Percentiles rank a stretch among this genome's conserved stretches.
Evolutionary conservation across 2,113 vertebrate species (phyloP).

Genomic region (Bothrops jararaca): DNA sequence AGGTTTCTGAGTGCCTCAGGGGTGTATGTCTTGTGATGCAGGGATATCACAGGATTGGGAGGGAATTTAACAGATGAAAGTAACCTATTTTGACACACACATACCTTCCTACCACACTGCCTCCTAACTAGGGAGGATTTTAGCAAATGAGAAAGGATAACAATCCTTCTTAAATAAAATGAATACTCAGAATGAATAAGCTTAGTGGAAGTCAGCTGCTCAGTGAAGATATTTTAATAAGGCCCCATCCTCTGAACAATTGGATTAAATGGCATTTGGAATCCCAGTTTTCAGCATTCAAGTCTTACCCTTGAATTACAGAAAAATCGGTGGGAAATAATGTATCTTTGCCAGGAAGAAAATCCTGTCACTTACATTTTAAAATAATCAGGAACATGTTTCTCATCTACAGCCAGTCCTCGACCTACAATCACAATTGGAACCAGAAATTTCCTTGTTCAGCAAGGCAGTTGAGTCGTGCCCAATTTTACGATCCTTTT

Average conservation of each 20-base stretch:
- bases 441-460: not conserved
- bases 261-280: not conserved
- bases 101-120: not conserved
- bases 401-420: not conserved
- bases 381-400: not conserved
- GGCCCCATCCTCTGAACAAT: not conserved
- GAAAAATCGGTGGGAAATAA: not conserved
- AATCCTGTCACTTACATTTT: not conserved
- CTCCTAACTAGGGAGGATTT: not conserved
- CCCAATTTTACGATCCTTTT: not conserved
- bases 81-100: not conserved
- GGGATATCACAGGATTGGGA: not conserved
- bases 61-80: not conserved
- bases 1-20: not conserved
- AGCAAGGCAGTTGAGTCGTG: not conserved
- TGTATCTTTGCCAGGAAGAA: not conserved
- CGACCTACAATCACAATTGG: not conserved
- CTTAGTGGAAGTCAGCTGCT: not conserved
- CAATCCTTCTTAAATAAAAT: not conserved
- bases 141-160: not conserved
- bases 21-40: not conserved
- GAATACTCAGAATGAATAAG: not conserved
- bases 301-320: not conserved
- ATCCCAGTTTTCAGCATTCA: not conserved
- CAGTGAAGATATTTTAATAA: not conserved